Base-by-base conservation (phyloP, 2,113 vertebrate genomes). In the Nerophis ophidion region DNA sequence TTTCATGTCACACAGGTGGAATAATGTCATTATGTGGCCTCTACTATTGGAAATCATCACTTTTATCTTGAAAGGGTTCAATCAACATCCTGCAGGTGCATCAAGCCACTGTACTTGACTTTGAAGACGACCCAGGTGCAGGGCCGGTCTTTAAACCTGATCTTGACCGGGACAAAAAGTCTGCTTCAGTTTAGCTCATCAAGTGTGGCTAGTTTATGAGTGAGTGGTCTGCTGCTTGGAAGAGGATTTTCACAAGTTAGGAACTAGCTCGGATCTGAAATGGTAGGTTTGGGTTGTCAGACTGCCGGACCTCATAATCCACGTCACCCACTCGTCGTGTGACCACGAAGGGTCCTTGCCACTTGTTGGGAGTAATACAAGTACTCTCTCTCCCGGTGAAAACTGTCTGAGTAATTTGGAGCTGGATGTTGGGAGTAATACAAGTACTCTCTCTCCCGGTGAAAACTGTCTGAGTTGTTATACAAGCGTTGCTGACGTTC, bases 81-180 rank as follows among this genome's bases (percentile, higher is more conserved):
- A 71, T 71, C 3, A 76, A 77, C 70, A 74, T 85, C 70, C 80
- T 84, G 74, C 85, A 87, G 81, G 81, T 88, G 81, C 70, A 73
- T 72, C 36, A 34, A 35, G 48, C 33, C 66, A 72, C 46, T 63
- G 68, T 35, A 63, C 77, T 84, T 82, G 81, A 63, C 77, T 84
- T 82, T 82, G 79, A 82, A 77, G 83, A 81, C 65, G 73, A 83
- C 74, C 87, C 85, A 87, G 86, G 84, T 88, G 85, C 81, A 76
- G 26, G 70, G 55, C 49, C 48, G 57, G 76, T 75, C 74, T 84
- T 82, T 77, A 86, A 86, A 80, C 63, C 38, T 45, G 63, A 85
- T 79, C 81, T 80, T 76, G 61, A 66, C 56, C 71, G n/a, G n/a
- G n/a, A n/a, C 66, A 67, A 77, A 60, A 71, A 61, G 65, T 72